Conservation (phyloP, 2,888 invertebrate species). For the Asteroscopus sphinx region DNA sequence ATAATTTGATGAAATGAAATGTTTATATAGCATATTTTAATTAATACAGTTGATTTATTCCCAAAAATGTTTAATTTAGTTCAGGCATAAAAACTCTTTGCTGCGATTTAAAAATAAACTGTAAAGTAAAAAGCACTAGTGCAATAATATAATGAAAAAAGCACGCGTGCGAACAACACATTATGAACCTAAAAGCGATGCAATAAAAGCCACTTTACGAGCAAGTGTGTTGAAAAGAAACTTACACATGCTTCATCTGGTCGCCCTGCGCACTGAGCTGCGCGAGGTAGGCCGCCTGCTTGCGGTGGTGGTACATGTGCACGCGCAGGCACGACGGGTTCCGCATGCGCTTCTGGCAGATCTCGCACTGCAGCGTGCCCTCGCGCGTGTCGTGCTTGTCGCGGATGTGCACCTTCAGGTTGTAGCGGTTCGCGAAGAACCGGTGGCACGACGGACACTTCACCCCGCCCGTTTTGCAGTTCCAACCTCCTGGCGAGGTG, state of each 20-base stretch:
- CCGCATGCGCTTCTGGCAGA: slow-evolving; percentile 92
- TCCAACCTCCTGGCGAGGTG: slow-evolving; percentile 76
- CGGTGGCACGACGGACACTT: slow-evolving; percentile 91
- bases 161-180: too few relatives aligned
- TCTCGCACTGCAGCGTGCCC: slow-evolving; percentile 91
- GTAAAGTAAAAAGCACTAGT: too few relatives aligned
- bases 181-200: too few relatives aligned
- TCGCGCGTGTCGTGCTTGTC: slow-evolving; percentile 93
- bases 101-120: too few relatives aligned
- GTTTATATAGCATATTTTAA: too few relatives aligned
- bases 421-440: slow-evolving; percentile 92
- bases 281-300: slow-evolving; percentile 87
- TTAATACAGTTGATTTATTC: too few relatives aligned
- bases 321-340: slow-evolving; percentile 91
- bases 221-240: too few relatives aligned
- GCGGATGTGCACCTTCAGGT: slow-evolving; percentile 92
- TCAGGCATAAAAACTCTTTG: too few relatives aligned
- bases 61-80: too few relatives aligned
- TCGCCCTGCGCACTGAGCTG: slow-evolving; percentile 77
- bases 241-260: slow-evolving; percentile 74
- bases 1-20: too few relatives aligned
- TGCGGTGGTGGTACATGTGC: slow-evolving; percentile 92
- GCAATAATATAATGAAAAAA: too few relatives aligned
- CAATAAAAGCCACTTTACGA: too few relatives aligned
- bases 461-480: slow-evolving; percentile 88